Evolutionary conservation across 2,888 invertebrate species (phyloP).

Genomic region (Apeira syringaria): DNA sequence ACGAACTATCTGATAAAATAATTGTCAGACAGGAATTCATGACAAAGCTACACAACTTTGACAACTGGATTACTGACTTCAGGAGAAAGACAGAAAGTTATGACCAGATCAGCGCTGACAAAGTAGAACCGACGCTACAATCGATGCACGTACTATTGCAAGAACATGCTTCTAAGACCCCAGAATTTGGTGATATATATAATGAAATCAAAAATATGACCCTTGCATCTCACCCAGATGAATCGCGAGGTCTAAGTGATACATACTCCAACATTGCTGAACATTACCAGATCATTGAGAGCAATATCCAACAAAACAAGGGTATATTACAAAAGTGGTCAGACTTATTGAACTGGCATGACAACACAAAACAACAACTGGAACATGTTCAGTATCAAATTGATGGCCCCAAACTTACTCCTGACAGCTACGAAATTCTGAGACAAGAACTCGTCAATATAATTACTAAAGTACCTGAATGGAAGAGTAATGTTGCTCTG

Average conservation of each 20-base stretch:
- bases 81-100: constrained; percentile 89
- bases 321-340: constrained; percentile 91
- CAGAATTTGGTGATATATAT: constrained; percentile 90
- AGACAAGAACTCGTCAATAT: constrained; percentile 88
- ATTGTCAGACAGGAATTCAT: constrained; percentile 93
- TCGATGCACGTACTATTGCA: constrained; percentile 91
- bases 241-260: constrained; percentile 88
- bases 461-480: constrained; percentile 86
- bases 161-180: constrained; percentile 93
- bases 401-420: constrained; percentile 88
- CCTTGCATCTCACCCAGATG: constrained; percentile 87
- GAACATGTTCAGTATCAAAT: constrained; percentile 91
- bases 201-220: constrained; percentile 92
- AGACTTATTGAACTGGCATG: constrained; percentile 91
- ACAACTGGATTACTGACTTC: constrained; percentile 91
- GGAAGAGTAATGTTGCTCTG: constrained; percentile 87
- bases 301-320: constrained; percentile 89
- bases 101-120: constrained; percentile 91
- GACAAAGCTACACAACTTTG: constrained; percentile 90
- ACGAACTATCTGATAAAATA: constrained; percentile 91
- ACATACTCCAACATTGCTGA: constrained; percentile 90
- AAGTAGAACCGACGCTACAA: constrained; percentile 91
- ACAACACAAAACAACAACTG: constrained; percentile 90
- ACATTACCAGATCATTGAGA: constrained; percentile 90
- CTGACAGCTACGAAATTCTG: constrained; percentile 87